phyloP scores from a whole-genome alignment of 2,113 vertebrate species.

The Perca fluviatilis region DNA sequence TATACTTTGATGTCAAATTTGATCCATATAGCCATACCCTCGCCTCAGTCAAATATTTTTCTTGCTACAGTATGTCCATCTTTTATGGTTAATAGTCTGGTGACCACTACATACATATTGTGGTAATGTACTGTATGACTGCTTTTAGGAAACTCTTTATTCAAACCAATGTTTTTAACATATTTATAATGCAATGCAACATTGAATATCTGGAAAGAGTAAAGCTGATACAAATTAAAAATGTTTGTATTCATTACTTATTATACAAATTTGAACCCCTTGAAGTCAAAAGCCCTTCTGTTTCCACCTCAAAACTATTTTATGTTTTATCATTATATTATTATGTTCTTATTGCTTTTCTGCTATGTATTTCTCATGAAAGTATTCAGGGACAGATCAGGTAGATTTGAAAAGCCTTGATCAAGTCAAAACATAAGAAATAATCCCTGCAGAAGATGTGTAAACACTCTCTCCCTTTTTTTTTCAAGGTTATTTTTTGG shows the following conservation, averaged over 20 bases:
- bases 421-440: neutral
- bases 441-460: neutral
- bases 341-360: neutral
- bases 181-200: neutral
- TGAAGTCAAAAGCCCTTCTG: neutral
- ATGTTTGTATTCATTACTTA: neutral
- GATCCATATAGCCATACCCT: neutral
- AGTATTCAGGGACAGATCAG: neutral
- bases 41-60: neutral
- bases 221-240: neutral
- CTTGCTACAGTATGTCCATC: neutral
- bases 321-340: neutral
- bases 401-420: neutral
- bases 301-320: neutral
- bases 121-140: neutral
- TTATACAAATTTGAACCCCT: neutral
- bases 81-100: neutral
- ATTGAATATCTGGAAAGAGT: neutral
- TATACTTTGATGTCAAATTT: neutral
- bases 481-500: neutral
- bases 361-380: neutral
- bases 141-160: neutral
- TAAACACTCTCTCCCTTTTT: slow-evolving; percentile 8
- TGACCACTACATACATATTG: neutral
- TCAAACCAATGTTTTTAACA: neutral